Evolutionary conservation across 1,140 invertebrate genomes (phyloP), one percentile per base, ranked within the genome.

Genomic region (Hylaeus anthracinus): DNA sequence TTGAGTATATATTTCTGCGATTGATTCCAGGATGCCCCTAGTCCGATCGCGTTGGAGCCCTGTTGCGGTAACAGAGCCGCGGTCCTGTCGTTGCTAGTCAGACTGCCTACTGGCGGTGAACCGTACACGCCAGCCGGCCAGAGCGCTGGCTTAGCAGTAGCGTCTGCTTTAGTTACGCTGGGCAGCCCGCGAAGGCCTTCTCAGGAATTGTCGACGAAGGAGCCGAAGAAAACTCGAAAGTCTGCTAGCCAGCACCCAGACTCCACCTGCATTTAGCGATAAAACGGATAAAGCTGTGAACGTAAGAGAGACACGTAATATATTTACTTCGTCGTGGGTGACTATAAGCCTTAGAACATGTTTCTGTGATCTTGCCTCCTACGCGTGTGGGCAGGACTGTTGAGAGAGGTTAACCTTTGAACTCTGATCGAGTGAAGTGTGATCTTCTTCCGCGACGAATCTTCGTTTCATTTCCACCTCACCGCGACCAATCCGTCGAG

Each of bases 1-100:
- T 48, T 48, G 45, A 48, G 0, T 5, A 5, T 48, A 48, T 48
- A 48, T 15, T 69, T 45, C 10, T 55, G 0, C 6, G 5, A 41
- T 45, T 77, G 60, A 60, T 82, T 80, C 0, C 61, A 96, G 94
- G 96, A 97, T 90, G 96, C 96, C 77, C 98, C 98, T 14, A 98
- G 97, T 93, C 98, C 98, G 48, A 98, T 99, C 87, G 98, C 98
- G 39, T 93, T 99, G 81, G 98, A 99, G 92, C 98, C 98, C 69
- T 98, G 98, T 90, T 95, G 95, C 89, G 97, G 97, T 53, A 98
- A 98, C 89, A 95, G 97, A 91, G 98, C 98, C 56, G 98, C 98
- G 65, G 97, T 99, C 88, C 94, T 99, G 77, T 98, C 98, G 75
- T 95, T 99, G 86, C 95, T 99, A 92, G 96, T 99, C 90, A 96